These are phyloP conservation scores for Thalassoma bifasciatum DNA, from an alignment of 2,113 vertebrate species.

Conservation along the genomic window DNA sequence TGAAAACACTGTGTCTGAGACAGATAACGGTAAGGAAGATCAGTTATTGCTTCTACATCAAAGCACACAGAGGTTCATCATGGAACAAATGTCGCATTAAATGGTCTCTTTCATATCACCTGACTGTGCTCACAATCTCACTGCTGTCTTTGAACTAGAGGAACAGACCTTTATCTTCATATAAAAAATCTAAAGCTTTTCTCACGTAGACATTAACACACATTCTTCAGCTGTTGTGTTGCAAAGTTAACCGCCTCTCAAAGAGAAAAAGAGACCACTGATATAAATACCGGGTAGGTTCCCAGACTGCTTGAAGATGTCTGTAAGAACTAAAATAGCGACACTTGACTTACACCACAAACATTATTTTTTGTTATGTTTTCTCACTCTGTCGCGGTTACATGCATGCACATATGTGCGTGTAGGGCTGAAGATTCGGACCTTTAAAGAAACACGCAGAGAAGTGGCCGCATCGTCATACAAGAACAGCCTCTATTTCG, in stretches of 20 bases:
- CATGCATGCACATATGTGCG: slow-evolving; percentile 6
- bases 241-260: slow-evolving; percentile 41
- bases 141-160: background rate
- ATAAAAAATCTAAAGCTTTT: slow-evolving; percentile 17
- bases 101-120: slow-evolving; percentile 12
- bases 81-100: slow-evolving; percentile 39
- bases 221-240: slow-evolving; percentile 35
- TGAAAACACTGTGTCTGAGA: slow-evolving; percentile 74
- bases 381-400: background rate
- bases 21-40: slow-evolving; percentile 75
- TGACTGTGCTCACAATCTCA: background rate
- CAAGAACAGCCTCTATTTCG: slow-evolving; percentile 68
- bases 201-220: slow-evolving; percentile 15
- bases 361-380: slow-evolving; percentile 38
- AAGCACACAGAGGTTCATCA: slow-evolving; percentile 47
- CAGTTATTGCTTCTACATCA: slow-evolving; percentile 70
- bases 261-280: slow-evolving; percentile 38
- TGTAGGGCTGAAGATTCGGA: slow-evolving; percentile 28
- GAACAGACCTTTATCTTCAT: slow-evolving; percentile 5
- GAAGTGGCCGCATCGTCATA: slow-evolving; percentile 66
- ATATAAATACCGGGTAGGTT: slow-evolving; percentile 64
- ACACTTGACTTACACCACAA: slow-evolving; percentile 53
- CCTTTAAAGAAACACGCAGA: slow-evolving; percentile 51
- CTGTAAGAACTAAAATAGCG: slow-evolving; percentile 32
- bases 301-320: slow-evolving; percentile 35